Conservation (phyloP, 2,797 vertebrate genomes). For the Avahi laniger region DNA sequence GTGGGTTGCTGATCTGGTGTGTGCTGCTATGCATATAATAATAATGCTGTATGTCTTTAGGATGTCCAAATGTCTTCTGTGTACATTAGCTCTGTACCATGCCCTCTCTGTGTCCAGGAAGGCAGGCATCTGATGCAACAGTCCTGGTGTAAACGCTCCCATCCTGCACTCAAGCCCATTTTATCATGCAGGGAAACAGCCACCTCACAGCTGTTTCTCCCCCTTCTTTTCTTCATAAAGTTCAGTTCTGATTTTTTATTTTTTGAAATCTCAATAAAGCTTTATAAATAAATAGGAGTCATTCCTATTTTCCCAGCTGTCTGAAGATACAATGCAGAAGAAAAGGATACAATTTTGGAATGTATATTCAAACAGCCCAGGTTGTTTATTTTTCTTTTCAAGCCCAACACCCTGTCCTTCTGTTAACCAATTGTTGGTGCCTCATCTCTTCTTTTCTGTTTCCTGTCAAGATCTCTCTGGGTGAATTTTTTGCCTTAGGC, state of each 20-base stretch:
- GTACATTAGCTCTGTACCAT: not conserved
- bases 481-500: constrained; percentile 30
- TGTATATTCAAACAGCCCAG: not conserved
- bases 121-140: not conserved
- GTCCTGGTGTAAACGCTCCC: not conserved
- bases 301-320: not conserved
- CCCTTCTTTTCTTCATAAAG: not conserved
- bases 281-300: constrained; percentile 61
- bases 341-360: constrained; percentile 40
- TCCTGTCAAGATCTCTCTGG: not conserved
- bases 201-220: not conserved
- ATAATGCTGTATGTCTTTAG: not conserved
- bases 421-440: not conserved
- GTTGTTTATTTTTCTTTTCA: constrained; percentile 18
- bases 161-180: not conserved
- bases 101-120: not conserved
- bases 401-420: not conserved
- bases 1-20: not conserved
- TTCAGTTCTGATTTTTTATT: not conserved
- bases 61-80: not conserved
- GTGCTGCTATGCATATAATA: no score
- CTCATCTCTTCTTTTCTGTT: not conserved
- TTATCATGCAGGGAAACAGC: not conserved
- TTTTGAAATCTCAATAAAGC: constrained; percentile 42
- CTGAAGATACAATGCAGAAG: not conserved